Conservation (phyloP, 2,113 vertebrate genomes). For the Triplophysa dalaica region DNA sequence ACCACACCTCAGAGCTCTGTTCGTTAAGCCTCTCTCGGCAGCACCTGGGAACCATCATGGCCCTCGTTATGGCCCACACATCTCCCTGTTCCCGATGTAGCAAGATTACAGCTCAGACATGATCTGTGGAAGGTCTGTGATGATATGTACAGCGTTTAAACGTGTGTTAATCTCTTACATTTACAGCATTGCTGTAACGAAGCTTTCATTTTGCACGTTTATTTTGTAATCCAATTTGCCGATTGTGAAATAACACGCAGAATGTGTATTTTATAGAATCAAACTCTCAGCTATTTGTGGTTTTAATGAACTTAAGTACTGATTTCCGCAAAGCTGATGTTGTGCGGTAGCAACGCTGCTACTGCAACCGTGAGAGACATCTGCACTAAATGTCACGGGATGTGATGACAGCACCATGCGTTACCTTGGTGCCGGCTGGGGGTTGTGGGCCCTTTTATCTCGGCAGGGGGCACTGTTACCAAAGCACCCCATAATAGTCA, state of each 20-base stretch:
- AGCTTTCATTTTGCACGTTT: no score
- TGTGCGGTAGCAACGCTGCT: neutral
- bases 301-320: neutral
- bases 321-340: slow-evolving; percentile 19
- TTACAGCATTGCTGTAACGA: no score
- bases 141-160: no score
- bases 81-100: neutral
- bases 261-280: no score
- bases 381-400: slow-evolving; percentile 50
- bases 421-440: slow-evolving; percentile 36
- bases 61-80: neutral
- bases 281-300: no score
- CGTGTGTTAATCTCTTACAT: no score
- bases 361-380: slow-evolving; percentile 55
- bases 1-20: slow-evolving; percentile 1
- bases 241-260: no score
- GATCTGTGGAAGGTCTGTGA: no score
- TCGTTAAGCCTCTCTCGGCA: slow-evolving; percentile 26
- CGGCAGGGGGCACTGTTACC: slow-evolving; percentile 45
- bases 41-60: slow-evolving; percentile 20
- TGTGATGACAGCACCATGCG: slow-evolving; percentile 53
- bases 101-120: neutral
- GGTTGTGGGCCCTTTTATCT: slow-evolving; percentile 49
- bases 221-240: no score
- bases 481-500: slow-evolving; percentile 43